Percentiles rank a stretch among this genome's conserved stretches.
Evolutionary conservation across 2,797 vertebrate species (phyloP).

Genomic region (Chaetophractus vellerosus): DNA sequence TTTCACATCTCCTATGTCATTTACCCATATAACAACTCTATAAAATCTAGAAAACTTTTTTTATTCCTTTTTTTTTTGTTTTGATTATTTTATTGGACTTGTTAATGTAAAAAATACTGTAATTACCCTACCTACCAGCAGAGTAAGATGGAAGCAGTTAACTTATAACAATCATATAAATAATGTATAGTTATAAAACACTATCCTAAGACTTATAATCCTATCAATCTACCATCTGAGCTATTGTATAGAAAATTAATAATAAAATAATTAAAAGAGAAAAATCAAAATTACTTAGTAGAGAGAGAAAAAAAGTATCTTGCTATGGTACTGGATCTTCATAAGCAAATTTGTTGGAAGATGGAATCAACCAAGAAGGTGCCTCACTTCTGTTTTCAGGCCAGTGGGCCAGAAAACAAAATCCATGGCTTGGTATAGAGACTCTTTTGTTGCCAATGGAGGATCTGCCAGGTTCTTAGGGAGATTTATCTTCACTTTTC

Average conservation of each 20-base stretch:
- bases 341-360: background rate
- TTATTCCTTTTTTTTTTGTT: background rate
- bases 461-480: background rate
- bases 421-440: background rate
- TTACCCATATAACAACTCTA: conserved; percentile 1
- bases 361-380: background rate
- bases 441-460: background rate
- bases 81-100: background rate
- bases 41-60: background rate
- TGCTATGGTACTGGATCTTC: background rate
- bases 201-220: background rate
- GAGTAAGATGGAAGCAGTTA: background rate
- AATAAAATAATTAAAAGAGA: background rate
- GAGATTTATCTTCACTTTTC: background rate
- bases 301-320: background rate
- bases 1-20: conserved; percentile 26
- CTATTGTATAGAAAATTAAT: background rate
- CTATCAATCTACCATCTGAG: background rate
- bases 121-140: background rate
- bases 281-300: background rate
- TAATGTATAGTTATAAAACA: background rate
- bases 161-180: background rate
- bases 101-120: background rate
- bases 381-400: background rate
- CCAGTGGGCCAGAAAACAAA: background rate